Percentiles rank a stretch among this genome's conserved stretches.
phyloP scores from a whole-genome alignment of 2,113 vertebrate genomes.

The Rhynchomys soricoides region DNA sequence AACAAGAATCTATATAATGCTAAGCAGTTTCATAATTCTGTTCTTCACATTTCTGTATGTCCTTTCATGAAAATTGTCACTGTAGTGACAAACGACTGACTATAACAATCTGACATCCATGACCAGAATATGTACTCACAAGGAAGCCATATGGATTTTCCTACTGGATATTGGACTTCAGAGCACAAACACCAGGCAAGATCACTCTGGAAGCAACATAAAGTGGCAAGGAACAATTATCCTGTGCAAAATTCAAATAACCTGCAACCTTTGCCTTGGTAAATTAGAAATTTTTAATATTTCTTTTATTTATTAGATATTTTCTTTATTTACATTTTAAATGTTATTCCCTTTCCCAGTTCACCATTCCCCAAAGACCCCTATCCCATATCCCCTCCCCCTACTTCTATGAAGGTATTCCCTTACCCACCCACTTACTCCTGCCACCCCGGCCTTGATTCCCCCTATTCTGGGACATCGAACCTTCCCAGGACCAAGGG shows the following conservation, averaged over 20 bases:
- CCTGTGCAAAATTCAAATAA: background rate
- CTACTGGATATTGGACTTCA: background rate
- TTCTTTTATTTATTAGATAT: no score
- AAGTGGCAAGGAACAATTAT: background rate
- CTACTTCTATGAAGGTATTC: no score
- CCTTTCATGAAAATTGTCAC: background rate
- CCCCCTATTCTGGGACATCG: no score
- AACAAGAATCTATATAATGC: constrained; percentile 42
- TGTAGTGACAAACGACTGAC: background rate
- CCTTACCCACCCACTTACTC: no score
- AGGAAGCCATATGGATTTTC: background rate
- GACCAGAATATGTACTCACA: background rate
- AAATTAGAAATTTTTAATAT: background rate
- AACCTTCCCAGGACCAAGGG: no score
- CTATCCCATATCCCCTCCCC: no score
- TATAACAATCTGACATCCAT: background rate
- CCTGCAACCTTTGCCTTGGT: background rate
- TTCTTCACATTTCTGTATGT: background rate
- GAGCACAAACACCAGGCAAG: background rate
- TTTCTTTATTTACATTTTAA: no score
- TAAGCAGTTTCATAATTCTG: background rate
- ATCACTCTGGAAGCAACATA: background rate
- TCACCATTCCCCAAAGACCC: no score
- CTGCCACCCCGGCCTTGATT: no score
- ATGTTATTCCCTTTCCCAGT: no score